These are phyloP conservation scores for Eledone cirrhosa DNA, from an alignment of 2,888 invertebrate genomes.

Conservation along the genomic window DNA sequence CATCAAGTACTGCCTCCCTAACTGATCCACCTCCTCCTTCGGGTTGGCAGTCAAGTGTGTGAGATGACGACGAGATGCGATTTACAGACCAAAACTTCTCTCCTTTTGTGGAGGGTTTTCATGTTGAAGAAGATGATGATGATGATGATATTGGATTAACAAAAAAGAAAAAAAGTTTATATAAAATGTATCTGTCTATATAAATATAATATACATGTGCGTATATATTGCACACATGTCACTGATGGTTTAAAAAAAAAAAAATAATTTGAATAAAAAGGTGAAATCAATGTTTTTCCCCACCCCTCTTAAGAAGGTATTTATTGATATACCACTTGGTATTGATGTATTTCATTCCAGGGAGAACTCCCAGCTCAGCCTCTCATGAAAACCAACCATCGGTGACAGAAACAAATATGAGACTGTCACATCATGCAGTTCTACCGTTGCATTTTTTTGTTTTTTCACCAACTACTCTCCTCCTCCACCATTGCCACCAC, in stretches of 20 bases:
- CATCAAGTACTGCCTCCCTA: slow-evolving; percentile 24
- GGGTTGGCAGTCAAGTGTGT: slow-evolving; percentile 21
- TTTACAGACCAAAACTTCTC: too few relatives aligned
- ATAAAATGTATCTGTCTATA: too few relatives aligned
- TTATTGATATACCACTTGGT: slow-evolving; percentile 22
- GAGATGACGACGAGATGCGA: not conserved
- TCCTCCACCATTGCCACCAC: slow-evolving; percentile 7
- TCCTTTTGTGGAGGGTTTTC: too few relatives aligned
- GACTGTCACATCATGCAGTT: slow-evolving; percentile 24
- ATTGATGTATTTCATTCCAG: slow-evolving; percentile 17
- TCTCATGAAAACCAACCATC: slow-evolving; percentile 14
- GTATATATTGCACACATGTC: too few relatives aligned
- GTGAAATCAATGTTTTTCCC: too few relatives aligned
- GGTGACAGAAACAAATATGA: slow-evolving; percentile 14
- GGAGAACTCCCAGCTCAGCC: slow-evolving; percentile 4
- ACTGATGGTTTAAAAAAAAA: too few relatives aligned
- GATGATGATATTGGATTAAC: too few relatives aligned
- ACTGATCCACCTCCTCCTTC: not conserved
- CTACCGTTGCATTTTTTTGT: not conserved
- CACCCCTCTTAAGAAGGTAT: not conserved
- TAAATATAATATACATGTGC: too few relatives aligned
- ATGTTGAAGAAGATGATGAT: too few relatives aligned
- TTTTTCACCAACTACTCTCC: not conserved
- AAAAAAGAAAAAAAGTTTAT: too few relatives aligned
- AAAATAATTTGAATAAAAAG: too few relatives aligned